These are phyloP conservation scores for Stomatorhinus walkeri DNA, from an alignment of 2,797 vertebrate species.

Conservation along the genomic window DNA sequence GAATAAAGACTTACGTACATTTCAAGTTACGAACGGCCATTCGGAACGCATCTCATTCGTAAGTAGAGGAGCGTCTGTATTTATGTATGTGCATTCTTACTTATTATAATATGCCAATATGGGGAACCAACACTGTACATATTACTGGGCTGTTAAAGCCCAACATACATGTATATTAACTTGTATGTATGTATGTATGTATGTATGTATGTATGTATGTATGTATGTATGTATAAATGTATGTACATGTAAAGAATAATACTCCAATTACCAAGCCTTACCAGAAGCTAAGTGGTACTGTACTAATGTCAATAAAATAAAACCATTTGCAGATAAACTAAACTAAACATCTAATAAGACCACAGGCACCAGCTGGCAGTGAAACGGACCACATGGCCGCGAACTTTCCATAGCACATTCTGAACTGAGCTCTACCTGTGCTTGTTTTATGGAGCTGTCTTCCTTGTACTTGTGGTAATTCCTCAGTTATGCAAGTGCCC, in stretches of 20 bases:
- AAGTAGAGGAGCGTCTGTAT: too few relatives aligned
- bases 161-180: too few relatives aligned
- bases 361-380: neutral
- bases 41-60: too few relatives aligned
- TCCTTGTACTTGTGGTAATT: neutral
- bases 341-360: neutral
- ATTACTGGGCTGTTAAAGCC: neutral
- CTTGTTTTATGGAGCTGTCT: neutral
- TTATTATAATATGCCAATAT: neutral
- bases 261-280: neutral
- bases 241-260: neutral
- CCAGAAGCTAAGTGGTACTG: neutral
- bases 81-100: neutral
- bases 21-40: too few relatives aligned
- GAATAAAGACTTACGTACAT: too few relatives aligned
- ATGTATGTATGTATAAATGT: neutral
- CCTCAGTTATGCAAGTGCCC: neutral
- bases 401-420: neutral
- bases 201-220: neutral
- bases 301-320: neutral
- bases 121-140: neutral
- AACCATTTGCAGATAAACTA: neutral
- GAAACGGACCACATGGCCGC: neutral
- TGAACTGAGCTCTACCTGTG: neutral
- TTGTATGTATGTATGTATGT: neutral